Percentiles rank a stretch among this genome's conserved stretches.
Evolutionary conservation across 1,140 invertebrate species (phyloP).

Genomic region (Apis florea): DNA sequence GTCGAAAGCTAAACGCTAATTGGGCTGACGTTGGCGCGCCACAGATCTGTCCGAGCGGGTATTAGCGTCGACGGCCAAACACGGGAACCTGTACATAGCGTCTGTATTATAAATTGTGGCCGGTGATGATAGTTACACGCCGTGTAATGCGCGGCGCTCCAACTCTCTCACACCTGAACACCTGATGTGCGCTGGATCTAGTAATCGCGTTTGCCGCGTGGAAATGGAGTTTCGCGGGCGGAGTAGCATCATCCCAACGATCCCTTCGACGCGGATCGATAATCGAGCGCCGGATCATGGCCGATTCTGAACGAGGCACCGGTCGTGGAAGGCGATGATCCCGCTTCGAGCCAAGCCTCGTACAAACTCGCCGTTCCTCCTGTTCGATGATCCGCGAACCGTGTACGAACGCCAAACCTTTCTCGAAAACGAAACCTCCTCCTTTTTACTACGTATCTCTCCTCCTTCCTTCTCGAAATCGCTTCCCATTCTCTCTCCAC

Average conservation of each 20-base stretch:
- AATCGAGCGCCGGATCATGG: not conserved
- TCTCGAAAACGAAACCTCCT: not conserved
- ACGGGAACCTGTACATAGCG: conserved; percentile 66
- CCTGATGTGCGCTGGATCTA: not conserved
- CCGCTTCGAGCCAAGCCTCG: not conserved
- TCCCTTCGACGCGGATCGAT: not conserved
- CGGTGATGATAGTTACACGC: conserved; percentile 50
- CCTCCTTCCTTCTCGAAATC: conserved; percentile 29
- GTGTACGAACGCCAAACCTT: not conserved
- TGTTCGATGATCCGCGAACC: not conserved
- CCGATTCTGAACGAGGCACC: not conserved
- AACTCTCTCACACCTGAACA: conserved; percentile 18
- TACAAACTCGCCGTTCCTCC: not conserved
- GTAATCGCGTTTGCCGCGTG: conserved; percentile 32
- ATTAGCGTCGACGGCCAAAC: conserved; percentile 60
- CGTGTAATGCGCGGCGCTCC: conserved; percentile 7
- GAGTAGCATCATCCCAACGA: conserved; percentile 1
- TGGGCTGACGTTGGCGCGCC: not conserved
- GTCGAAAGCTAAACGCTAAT: conserved; percentile 14
- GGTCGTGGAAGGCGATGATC: not conserved
- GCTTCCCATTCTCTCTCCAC: too few species aligned
- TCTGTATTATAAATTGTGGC: conserved; percentile 71
- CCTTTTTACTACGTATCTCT: conserved; percentile 43
- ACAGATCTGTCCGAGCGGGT: conserved; percentile 28
- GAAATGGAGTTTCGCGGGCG: conserved; percentile 33